Base-by-base conservation (phyloP, 2,113 vertebrate genomes). In the Pseudopipra pipra region DNA sequence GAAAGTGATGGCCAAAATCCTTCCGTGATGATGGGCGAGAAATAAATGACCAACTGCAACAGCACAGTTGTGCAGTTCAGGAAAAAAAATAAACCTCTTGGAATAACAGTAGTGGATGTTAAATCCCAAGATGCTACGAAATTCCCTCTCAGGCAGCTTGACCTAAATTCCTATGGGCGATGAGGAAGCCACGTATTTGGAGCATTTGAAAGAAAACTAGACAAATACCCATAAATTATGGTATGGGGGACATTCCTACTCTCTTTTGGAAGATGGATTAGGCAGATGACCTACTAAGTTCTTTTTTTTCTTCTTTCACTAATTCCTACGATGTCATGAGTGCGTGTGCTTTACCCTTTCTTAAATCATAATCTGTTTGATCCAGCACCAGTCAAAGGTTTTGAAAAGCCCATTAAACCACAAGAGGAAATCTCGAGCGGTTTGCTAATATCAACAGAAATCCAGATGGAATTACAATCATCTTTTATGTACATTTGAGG, bases 391-490 rank as follows among this genome's bases (percentile, higher is more conserved):
- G 84, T 23, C 77, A 67, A 94, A 95, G 87, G 78, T 95, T 97
- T 93, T 55, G 89, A 90, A 94, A 90, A 87, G 41, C 83, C 85
- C 67, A 81, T 90, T 85, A 95, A 94, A 97, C 86, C 51, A 0
- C 88, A 92, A 89, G 76, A 85, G 93, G 94, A 96, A 96, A 90
- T 96, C 91, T 96, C 49, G 39, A 95, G 90, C 9, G 6, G 95
- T 95, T 94, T 86, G 95, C 86, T 96, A 96, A 59, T 95, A 95
- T 92, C 90, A 90, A 82, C 93, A 95, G 86, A 93, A 97, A 87
- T 82, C 87, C 91, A 93, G 86, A 96, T 59, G 94, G 95, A 94
- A 96, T 94, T 87, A 93, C 88, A 95, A 95, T 95, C 90, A 93
- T 81, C 56, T 82, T 82, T 78, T 73, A 65, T 63, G 75, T 73